These are phyloP conservation scores for Sepiola atlantica DNA, from an alignment of 2,888 invertebrate genomes.

Conservation along the genomic window DNA sequence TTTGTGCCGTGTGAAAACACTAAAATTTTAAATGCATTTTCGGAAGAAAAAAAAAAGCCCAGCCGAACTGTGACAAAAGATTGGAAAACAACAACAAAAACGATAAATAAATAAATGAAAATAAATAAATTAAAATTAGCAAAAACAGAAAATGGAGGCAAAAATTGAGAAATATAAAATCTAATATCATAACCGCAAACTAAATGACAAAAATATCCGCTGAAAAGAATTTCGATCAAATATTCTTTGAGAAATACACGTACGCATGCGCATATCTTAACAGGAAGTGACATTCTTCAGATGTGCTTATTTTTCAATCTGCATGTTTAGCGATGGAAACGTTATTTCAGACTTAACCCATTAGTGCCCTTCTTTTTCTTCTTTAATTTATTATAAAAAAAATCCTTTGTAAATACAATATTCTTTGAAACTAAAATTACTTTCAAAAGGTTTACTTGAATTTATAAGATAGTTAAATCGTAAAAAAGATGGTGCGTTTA, in stretches of 20 bases:
- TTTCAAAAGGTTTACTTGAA: too few species aligned
- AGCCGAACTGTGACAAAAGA: neutral
- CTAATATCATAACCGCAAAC: neutral
- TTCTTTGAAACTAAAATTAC: too few species aligned
- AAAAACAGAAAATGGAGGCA: neutral
- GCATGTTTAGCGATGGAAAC: too few species aligned
- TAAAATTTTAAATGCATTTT: slow-evolving; percentile 32
- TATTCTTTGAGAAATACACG: neutral
- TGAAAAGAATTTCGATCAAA: neutral
- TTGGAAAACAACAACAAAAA: neutral
- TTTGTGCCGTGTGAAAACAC: neutral
- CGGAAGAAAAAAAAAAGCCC: neutral
- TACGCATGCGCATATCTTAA: neutral
- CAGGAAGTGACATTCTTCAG: neutral
- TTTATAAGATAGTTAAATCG: too few species aligned
- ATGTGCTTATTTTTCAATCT: too few species aligned
- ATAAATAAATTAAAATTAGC: neutral
- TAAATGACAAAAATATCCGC: neutral
- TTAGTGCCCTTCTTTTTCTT: too few species aligned
- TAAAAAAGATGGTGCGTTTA: too few species aligned
- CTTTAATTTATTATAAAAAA: too few species aligned
- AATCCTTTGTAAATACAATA: too few species aligned
- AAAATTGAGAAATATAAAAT: too few species aligned
- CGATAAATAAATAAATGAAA: neutral
- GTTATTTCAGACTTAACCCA: too few species aligned